Base-by-base conservation (phyloP, 1,140 invertebrate genomes). In the Achatina immaculata region DNA sequence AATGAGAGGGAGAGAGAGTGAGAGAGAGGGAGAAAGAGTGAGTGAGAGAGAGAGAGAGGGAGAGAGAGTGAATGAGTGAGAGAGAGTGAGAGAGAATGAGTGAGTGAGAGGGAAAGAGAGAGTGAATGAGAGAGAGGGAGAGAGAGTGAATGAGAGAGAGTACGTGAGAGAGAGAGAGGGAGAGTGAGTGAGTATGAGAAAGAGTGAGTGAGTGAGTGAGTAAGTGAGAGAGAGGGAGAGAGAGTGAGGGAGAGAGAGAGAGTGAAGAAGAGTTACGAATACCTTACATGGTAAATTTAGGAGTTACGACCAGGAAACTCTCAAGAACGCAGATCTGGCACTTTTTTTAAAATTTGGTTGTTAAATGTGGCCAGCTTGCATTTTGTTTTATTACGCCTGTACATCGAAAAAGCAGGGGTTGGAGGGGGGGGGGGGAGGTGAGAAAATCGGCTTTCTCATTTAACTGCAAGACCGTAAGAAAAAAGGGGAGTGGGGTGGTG, bases 221-320 rank as follows among this genome's bases (percentile, higher is more conserved):
- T 4, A 3, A 14, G 55, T 43, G 40, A 73, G 6, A 43, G 71
- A 43, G 71, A 43, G 40, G 24, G 24, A 73, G 71, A 73, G 11
- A 45, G 40, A 73, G 34, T 43, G 40, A 40, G 40, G 43, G 71
- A 45, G 71, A 73, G 71, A 73, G 43, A 73, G 71, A 73, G 71
- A 42, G 34, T 43, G 40, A 43, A 19, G 40, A n/a, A 58, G n/a
- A n/a, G n/a, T n/a, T n/a, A n/a, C n/a, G n/a, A n/a, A n/a, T n/a
- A n/a, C n/a, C n/a, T n/a, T n/a, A n/a, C n/a, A n/a, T n/a, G n/a
- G n/a, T n/a, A n/a, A n/a, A n/a, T n/a, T n/a, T n/a, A n/a, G n/a
- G n/a, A n/a, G n/a, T n/a, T n/a, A n/a, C n/a, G n/a, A n/a, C n/a
- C n/a, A n/a, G n/a, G n/a, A n/a, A n/a, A n/a, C n/a, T n/a, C n/a